A percentile compares a stretch with the other conserved stretches of the same genome.
These are phyloP conservation scores for Orthonyx spaldingii DNA, from an alignment of 2,113 vertebrate species.

Conservation along the genomic window DNA sequence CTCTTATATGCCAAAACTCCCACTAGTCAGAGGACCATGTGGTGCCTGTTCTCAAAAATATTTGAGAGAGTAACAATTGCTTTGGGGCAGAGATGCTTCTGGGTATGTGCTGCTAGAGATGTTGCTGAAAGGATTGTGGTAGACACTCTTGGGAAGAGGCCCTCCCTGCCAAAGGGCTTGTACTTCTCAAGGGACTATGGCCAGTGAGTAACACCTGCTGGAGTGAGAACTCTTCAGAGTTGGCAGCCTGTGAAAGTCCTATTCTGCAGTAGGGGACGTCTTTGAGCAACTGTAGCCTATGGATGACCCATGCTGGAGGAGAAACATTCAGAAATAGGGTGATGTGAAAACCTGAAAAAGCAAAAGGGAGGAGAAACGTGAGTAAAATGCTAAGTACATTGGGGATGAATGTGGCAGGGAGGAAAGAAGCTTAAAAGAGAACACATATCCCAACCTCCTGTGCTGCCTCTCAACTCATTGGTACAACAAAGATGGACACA, in stretches of 20 bases:
- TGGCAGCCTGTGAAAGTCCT: background rate
- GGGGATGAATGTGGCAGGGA: accelerated
- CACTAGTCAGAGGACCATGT: background rate
- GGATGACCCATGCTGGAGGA: accelerated
- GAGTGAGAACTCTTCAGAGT: background rate
- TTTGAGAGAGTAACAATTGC: background rate
- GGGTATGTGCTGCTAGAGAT: background rate
- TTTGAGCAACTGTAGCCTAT: background rate
- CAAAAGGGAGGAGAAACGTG: background rate
- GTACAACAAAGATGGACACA: background rate
- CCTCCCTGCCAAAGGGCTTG: background rate
- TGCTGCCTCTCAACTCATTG: background rate
- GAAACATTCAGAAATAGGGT: background rate
- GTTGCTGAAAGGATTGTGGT: background rate
- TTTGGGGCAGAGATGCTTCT: background rate
- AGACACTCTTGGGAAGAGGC: background rate
- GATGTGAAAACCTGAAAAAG: background rate
- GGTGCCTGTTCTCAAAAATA: background rate
- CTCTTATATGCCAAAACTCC: background rate
- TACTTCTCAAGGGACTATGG: background rate
- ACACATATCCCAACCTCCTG: background rate
- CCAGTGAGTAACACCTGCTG: background rate
- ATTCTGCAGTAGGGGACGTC: background rate
- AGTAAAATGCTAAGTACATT: background rate
- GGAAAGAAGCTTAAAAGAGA: background rate